A percentile compares a stretch with the other conserved stretches of the same genome.
Evolutionary conservation across 2,888 invertebrate genomes (phyloP).

Genomic region (Sinopyrophorus schimmeli): DNA sequence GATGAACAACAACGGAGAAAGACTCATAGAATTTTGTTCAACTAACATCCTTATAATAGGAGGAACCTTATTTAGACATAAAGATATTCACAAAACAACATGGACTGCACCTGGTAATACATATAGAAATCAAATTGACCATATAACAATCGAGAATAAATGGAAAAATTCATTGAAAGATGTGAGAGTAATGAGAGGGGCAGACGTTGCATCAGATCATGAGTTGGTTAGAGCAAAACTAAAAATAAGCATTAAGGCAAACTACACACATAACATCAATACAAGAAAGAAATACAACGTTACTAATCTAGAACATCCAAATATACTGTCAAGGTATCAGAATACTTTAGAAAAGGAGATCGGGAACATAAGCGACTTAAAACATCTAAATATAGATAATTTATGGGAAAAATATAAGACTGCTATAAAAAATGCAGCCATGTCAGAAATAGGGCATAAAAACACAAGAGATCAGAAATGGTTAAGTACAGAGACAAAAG

Average conservation of each 20-base stretch:
- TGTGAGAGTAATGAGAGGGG: conserved; percentile 3
- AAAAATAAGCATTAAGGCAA: conserved; percentile 1
- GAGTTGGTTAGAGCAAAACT: conserved; percentile 6
- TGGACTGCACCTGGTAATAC: background rate
- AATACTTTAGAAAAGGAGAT: conserved; percentile 1
- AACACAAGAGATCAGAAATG: conserved; percentile 4
- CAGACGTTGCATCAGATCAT: conserved; percentile 4
- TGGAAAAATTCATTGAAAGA: background rate
- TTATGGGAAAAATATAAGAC: conserved; percentile 2
- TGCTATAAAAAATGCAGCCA: conserved; percentile 3
- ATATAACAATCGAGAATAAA: conserved; percentile 4
- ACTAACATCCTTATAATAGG: conserved; percentile 1
- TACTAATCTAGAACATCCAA: background rate
- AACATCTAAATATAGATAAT: conserved; percentile 3
- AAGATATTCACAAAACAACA: conserved; percentile 8
- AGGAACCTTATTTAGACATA: conserved; percentile 3
- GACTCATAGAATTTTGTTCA: conserved; percentile 4
- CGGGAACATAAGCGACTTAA: conserved; percentile 6
- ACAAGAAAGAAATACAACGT: conserved; percentile 5
- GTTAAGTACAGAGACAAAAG: conserved; percentile 5
- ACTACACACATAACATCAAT: background rate
- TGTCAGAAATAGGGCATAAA: conserved; percentile 3
- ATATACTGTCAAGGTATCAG: background rate
- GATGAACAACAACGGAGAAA: conserved; percentile 6
- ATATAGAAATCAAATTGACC: conserved; percentile 2